Base-by-base conservation (phyloP, 2,888 invertebrate species). In the Lepidocyrtoides sp. region DNA sequence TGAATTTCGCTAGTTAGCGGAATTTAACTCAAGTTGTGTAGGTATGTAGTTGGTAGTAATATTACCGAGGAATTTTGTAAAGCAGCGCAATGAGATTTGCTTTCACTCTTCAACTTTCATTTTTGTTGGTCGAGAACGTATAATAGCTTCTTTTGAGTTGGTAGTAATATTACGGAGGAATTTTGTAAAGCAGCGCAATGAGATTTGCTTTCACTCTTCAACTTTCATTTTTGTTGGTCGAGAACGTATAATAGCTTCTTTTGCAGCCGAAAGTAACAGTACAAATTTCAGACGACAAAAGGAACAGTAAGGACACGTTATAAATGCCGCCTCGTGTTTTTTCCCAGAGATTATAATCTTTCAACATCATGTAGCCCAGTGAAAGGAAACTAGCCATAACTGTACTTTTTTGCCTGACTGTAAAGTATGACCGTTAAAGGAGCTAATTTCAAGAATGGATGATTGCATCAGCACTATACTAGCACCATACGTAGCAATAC, bases 361-460 rank as follows among this genome's bases (percentile, higher is more conserved):
- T 63, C 12, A 10, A 0, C 12, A 63, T 63, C 17, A 54, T 63
- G 29, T 29, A 63, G 63, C n/a, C 26, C n/a, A n/a, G n/a, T n/a
- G 63, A 36, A 36, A 36, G 36, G 36, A 36, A 36, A 36, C 63
- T 0, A 10, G 57, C 17, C 63, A 63, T 63, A 14, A 10, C 0
- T 17, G 17, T 69, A 20, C 36, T 69, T n/a, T 69, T 69, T n/a
- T 69, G 36, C 29, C 69, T 17, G 69, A 36, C 23, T 69, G 36
- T 36, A 69, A 69, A 36, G 69, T 69, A 69, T 69, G 36, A 69
- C 69, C 36, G 36, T 44, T 44, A 87, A 87, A 87, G 12, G 87
- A 79, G 66, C 87, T 87, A 87, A 87, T 87, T 87, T 87, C 79
- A 51, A 23, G 26, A 87, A 66, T 87, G 79, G 79, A 63, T 66